These are phyloP conservation scores for Oreotragus oreotragus DNA, from an alignment of 2,113 vertebrate species.

Conservation along the genomic window DNA sequence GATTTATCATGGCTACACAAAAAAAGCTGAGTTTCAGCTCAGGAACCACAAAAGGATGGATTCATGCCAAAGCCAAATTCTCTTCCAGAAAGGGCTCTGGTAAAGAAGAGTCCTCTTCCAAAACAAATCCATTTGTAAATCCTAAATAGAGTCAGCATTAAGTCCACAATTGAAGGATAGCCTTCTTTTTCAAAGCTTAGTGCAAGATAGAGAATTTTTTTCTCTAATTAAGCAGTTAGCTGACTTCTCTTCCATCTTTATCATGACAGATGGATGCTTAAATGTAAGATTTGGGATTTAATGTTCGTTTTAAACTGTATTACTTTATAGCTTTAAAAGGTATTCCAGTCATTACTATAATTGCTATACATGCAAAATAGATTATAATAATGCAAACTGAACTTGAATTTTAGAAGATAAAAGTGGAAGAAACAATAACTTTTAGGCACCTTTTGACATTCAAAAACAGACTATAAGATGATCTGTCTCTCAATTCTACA, in stretches of 20 bases:
- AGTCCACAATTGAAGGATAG: neutral
- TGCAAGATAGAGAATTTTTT: neutral
- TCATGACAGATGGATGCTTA: conserved; percentile 19
- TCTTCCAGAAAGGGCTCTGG: conserved; percentile 8
- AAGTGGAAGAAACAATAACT: neutral
- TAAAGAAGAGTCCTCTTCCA: neutral
- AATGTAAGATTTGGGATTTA: conserved; percentile 18
- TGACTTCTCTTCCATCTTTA: neutral
- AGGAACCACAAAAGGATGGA: neutral
- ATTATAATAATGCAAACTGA: neutral
- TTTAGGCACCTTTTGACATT: neutral
- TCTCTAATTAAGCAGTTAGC: conserved; percentile 30
- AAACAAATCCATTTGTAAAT: conserved; percentile 20
- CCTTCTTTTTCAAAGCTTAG: conserved; percentile 12
- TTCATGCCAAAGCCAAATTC: neutral
- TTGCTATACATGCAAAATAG: conserved; percentile 33
- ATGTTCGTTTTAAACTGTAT: neutral
- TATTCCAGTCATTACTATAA: conserved; percentile 8
- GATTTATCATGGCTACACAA: neutral
- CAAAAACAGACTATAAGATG: neutral
- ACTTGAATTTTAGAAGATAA: conserved; percentile 37
- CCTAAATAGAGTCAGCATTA: neutral
- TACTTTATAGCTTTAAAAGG: neutral
- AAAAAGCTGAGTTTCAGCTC: neutral
- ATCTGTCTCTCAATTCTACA: neutral